Conservation (phyloP, 2,113 vertebrate species). For the mouse (Mus musculus) region DNA sequence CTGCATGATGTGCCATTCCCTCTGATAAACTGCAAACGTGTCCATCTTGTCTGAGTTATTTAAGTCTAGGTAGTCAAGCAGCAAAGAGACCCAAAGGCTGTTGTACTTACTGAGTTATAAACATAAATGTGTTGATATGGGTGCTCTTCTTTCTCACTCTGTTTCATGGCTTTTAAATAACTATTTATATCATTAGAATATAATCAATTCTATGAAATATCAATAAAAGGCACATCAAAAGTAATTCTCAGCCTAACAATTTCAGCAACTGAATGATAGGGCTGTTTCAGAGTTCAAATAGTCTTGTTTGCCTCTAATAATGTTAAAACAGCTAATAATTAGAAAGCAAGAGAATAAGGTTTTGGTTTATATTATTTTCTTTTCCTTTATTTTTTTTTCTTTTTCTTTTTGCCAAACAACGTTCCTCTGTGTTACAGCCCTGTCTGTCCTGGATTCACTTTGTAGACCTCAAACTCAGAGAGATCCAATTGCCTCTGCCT, state of each 20-base stretch:
- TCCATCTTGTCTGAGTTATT: background rate
- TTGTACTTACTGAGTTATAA: background rate
- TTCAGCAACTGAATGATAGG: background rate
- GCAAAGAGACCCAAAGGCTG: background rate
- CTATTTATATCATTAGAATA: background rate
- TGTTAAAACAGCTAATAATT: background rate
- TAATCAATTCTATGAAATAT: background rate
- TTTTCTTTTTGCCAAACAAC: too few relatives aligned
- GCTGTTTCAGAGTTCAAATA: background rate
- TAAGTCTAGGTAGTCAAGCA: background rate
- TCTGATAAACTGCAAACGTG: background rate
- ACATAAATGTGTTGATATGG: background rate
- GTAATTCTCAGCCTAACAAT: background rate
- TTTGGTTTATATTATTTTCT: too few relatives aligned
- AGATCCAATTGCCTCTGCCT: too few relatives aligned
- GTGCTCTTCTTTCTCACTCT: background rate
- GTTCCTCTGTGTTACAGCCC: too few relatives aligned
- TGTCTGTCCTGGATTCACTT: too few relatives aligned
- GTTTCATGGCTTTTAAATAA: background rate
- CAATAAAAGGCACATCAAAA: background rate
- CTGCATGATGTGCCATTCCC: background rate
- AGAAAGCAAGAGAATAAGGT: background rate
- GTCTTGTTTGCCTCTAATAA: background rate
- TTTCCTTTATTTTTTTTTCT: too few relatives aligned
- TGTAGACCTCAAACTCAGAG: too few relatives aligned